Percentiles rank a stretch among this genome's conserved stretches.
Conservation (phyloP, 2,113 vertebrate genomes). For the Odontesthes bonariensis region DNA sequence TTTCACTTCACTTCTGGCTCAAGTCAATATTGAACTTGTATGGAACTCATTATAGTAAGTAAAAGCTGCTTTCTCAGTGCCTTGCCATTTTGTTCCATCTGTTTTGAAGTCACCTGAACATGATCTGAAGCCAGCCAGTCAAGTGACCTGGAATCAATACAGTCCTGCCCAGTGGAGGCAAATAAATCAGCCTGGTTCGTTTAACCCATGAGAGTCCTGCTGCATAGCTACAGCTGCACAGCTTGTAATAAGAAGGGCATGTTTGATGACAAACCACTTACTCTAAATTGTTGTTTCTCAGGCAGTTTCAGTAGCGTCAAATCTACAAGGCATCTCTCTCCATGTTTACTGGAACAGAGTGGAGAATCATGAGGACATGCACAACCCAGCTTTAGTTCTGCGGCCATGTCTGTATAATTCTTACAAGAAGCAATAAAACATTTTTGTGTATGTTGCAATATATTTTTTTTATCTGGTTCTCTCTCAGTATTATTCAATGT, state of each 20-base stretch:
- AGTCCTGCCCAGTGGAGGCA: constrained; percentile 64
- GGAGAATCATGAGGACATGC: constrained; percentile 37
- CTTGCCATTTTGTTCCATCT: constrained; percentile 67
- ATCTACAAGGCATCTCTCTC: constrained; percentile 19
- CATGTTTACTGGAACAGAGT: constrained; percentile 9
- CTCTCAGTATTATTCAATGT: not conserved
- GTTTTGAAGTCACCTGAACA: constrained; percentile 77
- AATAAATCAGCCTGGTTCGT: constrained; percentile 67
- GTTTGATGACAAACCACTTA: constrained; percentile 65
- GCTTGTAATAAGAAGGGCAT: constrained; percentile 46
- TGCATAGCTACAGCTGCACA: constrained; percentile 25
- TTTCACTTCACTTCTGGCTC: constrained; percentile 56
- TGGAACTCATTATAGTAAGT: constrained; percentile 67
- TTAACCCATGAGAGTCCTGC: constrained; percentile 63
- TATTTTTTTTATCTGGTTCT: constrained; percentile 10
- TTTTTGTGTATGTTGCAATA: not conserved
- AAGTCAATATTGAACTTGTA: constrained; percentile 46
- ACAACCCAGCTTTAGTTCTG: constrained; percentile 2
- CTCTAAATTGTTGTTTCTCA: constrained; percentile 40
- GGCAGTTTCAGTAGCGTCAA: constrained; percentile 26
- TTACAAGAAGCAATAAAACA: constrained; percentile 10
- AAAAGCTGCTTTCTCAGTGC: constrained; percentile 51
- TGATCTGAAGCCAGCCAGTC: constrained; percentile 72
- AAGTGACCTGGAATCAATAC: constrained; percentile 78
- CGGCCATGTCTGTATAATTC: constrained; percentile 1